Evolutionary conservation across 2,797 vertebrate genomes (phyloP), one percentile per base, ranked within the genome.

Genomic region (Enteromius trimaculatus): DNA sequence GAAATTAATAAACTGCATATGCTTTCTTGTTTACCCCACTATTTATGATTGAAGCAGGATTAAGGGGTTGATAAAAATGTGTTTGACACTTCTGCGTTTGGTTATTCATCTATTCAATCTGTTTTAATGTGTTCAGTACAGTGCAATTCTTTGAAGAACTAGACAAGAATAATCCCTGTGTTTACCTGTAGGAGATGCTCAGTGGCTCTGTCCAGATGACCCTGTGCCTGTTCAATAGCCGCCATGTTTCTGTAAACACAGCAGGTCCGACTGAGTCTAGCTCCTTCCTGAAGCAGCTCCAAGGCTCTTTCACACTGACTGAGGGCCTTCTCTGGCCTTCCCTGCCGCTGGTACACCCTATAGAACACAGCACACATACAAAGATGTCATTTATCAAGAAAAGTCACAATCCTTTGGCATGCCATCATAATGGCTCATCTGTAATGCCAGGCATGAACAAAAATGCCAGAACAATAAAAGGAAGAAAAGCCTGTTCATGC

Each of bases 331-430:
- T 89, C 90, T 44, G 82, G 81, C 65, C 87, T 92, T 37, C 88
- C 93, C 85, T 92, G 93, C 65, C 88, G 86, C 88, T 90, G 92
- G 84, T 90, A 94, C 37, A 95, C 77, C 87, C 95, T 95, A 65
- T 68, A 87, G 39, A 70, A 82, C 14, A 84, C 65, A 85, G 21
- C 69, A n/a, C 14, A 65, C 23, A 83, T 10, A 78, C 3, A 85
- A 77, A 82, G 26, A 70, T 44, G 70, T 26, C 51, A 72, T 74
- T 82, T 3, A 55, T 66, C 78, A 49, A 84, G 77, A 83, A 21
- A 84, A 37, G 34, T 34, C 34, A 8, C 3, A 70, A 75, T 7
- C 79, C 60, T 53, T 62, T 49, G 23, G 70, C 42, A 64, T 81
- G 69, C 6, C 29, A 62, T 74, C 29, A 51, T 62, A 5, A 26